Percentiles rank a stretch among this genome's conserved stretches.
These are phyloP conservation scores for Onchidella celtica DNA, from an alignment of 2,888 invertebrate species.

Conservation along the genomic window DNA sequence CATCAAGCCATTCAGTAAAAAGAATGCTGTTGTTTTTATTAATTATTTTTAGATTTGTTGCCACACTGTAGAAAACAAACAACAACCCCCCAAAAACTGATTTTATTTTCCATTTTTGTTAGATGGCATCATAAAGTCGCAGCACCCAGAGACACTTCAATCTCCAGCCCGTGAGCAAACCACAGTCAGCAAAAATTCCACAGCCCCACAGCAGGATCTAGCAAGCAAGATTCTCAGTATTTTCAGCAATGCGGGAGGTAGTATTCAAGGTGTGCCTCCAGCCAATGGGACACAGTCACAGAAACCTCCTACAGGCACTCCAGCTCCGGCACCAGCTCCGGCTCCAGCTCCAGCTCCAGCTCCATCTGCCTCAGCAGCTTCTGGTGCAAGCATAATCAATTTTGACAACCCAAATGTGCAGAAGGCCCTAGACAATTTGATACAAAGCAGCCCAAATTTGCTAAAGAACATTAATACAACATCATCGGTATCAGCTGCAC, in stretches of 20 bases:
- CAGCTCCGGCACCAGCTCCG: conserved; percentile 42
- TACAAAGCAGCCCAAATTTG: conserved; percentile 79
- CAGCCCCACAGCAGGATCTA: conserved; percentile 83
- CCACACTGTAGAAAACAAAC: too few species aligned
- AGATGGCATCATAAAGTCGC: too few species aligned
- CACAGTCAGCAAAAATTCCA: neutral
- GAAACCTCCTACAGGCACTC: conserved; percentile 12
- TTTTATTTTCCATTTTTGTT: too few species aligned
- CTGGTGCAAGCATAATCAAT: conserved; percentile 73
- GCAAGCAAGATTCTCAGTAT: conserved; percentile 90
- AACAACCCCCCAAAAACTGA: too few species aligned
- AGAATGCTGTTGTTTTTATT: too few species aligned
- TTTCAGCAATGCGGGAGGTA: conserved; percentile 11
- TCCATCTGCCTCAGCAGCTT: conserved; percentile 35
- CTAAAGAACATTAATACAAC: conserved; percentile 74
- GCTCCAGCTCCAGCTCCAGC: conserved; percentile 43
- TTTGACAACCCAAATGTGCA: conserved; percentile 81
- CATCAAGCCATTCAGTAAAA: too few species aligned
- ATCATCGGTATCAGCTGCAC: conserved; percentile 17
- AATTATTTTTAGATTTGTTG: too few species aligned
- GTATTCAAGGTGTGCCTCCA: conserved; percentile 36
- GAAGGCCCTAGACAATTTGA: conserved; percentile 80
- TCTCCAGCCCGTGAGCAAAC: neutral
- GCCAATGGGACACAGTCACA: neutral
- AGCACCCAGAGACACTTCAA: too few species aligned